These are phyloP conservation scores for Tinamus guttatus DNA, from an alignment of 2,113 vertebrate species.

Conservation along the genomic window DNA sequence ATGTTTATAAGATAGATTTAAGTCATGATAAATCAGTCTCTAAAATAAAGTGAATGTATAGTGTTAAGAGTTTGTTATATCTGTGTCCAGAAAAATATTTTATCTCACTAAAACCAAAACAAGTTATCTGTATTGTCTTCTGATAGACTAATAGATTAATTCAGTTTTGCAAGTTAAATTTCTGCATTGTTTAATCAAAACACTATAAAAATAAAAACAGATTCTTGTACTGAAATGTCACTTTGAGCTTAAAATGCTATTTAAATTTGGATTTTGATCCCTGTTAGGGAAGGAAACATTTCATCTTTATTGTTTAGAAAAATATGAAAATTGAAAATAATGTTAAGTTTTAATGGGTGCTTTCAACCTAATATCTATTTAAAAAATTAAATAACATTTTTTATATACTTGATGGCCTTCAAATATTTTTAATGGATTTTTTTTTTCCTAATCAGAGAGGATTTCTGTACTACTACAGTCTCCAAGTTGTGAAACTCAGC, in stretches of 20 bases:
- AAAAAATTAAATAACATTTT: background rate
- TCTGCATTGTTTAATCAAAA: conserved; percentile 53
- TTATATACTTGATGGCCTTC: background rate
- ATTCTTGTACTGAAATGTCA: conserved; percentile 64
- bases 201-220: conserved; percentile 61
- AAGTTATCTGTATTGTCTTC: conserved; percentile 23
- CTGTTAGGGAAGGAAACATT: background rate
- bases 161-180: conserved; percentile 65
- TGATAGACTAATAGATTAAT: background rate
- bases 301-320: background rate
- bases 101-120: conserved; percentile 28
- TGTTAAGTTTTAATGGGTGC: background rate
- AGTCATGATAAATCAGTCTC: conserved; percentile 52
- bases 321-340: background rate
- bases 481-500: too few relatives aligned
- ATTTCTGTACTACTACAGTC: background rate
- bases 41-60: background rate
- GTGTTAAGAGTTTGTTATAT: conserved; percentile 58
- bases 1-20: conserved; percentile 65
- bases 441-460: background rate
- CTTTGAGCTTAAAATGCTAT: background rate
- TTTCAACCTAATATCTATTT: background rate
- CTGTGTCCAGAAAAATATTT: conserved; percentile 73
- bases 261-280: background rate
- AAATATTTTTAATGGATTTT: too few relatives aligned